These are phyloP conservation scores for Margarornis squamiger DNA, from an alignment of 2,797 vertebrate genomes.

Conservation along the genomic window DNA sequence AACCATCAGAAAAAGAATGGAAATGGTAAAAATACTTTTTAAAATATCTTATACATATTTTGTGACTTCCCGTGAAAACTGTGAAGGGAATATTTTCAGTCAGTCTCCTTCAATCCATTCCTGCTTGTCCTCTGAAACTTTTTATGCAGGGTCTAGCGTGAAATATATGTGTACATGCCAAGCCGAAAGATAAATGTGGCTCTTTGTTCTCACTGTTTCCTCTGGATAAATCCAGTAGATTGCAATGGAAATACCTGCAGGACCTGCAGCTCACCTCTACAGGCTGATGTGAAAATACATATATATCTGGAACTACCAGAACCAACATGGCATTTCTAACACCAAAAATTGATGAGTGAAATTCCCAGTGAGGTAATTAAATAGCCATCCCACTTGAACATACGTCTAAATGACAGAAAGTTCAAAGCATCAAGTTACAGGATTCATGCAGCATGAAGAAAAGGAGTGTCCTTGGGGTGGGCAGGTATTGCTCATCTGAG, in stretches of 20 bases:
- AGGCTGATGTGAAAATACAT: background rate
- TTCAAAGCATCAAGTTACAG: background rate
- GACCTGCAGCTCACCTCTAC: background rate
- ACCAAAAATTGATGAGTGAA: background rate
- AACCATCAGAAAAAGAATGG: conserved; percentile 51
- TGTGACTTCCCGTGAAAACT: conserved; percentile 54
- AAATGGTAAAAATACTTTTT: conserved; percentile 49
- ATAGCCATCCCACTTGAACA: background rate
- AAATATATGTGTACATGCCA: background rate
- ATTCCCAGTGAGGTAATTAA: background rate
- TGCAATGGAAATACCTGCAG: background rate
- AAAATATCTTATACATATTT: conserved; percentile 44
- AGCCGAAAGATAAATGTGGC: background rate
- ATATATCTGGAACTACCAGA: background rate
- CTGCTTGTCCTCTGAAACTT: conserved; percentile 14
- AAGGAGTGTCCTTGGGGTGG: background rate
- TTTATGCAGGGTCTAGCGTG: background rate
- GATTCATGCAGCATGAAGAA: background rate
- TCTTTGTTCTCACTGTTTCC: background rate
- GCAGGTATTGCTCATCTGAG: accelerated
- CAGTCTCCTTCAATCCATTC: background rate
- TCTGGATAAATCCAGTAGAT: background rate
- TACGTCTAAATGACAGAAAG: background rate
- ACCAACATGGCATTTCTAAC: background rate
- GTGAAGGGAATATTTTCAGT: conserved; percentile 2